These are phyloP conservation scores for Phengaris alcon DNA, from an alignment of 2,888 invertebrate genomes.

Conservation along the genomic window DNA sequence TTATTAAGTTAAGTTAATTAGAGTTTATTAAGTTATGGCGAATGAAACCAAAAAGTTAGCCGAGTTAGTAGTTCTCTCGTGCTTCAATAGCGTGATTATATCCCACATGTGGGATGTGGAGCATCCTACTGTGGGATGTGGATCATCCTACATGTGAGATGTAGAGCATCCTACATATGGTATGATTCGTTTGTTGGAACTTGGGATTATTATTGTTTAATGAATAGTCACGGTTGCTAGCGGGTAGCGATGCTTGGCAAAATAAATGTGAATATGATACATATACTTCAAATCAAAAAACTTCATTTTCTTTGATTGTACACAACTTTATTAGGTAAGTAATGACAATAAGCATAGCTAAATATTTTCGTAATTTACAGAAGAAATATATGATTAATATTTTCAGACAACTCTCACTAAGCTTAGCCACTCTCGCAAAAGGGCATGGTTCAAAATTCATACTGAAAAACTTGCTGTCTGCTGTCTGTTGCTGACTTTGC, in stretches of 20 bases:
- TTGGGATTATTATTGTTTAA: not conserved
- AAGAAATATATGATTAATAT: too few relatives aligned
- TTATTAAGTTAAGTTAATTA: too few relatives aligned
- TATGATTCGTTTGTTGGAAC: constrained; percentile 8
- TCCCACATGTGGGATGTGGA: not conserved
- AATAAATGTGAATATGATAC: not conserved
- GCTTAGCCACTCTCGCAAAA: too few relatives aligned
- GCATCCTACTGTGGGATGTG: not conserved
- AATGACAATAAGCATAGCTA: too few relatives aligned
- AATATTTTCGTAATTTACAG: too few relatives aligned
- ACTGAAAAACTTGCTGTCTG: too few relatives aligned
- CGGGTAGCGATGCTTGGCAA: not conserved
- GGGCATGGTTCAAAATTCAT: too few relatives aligned
- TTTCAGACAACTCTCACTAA: too few relatives aligned
- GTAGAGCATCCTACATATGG: not conserved
- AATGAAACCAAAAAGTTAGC: constrained; percentile 24
- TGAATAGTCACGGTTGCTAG: not conserved
- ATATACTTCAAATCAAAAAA: not conserved
- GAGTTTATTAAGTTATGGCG: constrained; percentile 21
- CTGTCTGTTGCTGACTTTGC: too few relatives aligned
- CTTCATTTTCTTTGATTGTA: not conserved
- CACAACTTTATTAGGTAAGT: too few relatives aligned
- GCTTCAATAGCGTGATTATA: constrained; percentile 17
- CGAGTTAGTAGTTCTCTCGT: constrained; percentile 7
- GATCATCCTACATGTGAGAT: not conserved